Evolutionary conservation across 2,797 vertebrate genomes (phyloP), one percentile per base, ranked within the genome.

Genomic region (Myioborus melanocephalus): DNA sequence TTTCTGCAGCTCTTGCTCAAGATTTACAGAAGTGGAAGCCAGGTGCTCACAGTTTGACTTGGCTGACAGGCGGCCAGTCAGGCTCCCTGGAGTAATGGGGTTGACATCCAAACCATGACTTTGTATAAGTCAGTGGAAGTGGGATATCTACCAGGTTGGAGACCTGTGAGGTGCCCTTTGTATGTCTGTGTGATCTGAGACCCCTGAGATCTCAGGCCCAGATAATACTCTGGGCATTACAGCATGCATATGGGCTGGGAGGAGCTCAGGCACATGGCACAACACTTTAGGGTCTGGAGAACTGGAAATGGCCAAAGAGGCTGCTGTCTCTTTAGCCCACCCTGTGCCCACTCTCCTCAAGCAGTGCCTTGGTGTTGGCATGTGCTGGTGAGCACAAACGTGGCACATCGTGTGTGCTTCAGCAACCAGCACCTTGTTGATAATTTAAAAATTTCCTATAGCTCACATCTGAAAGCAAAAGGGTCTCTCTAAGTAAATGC

Each of bases 251-350:
- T 10, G 28, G 32, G 10, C n/a, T 85, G 77, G 76, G 39, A 28
- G 4, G 10, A 53, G 4, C 30, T 63, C 0, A 0, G 22, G 50
- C 14, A 76, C 4, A 1, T 0, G 0, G 9, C 32, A 37, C 14
- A 27, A 15, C 9, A 44, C 65, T 88, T 83, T 14, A 35, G 55
- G 63, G 28, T 68, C 61, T 78, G 69, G 37, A 85, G 57, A 73
- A 19, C 2, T 66, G 28, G 41, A 49, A 68, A 21, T 6, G 34
- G 23, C 35, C 32, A 10, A 75, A 84, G 56, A 56, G 28, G 22
- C 12, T 83, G 19, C 61, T 64, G 5, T 55, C 12, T 65, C 19
- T 63, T 30, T 55, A 37, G 32, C 6, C 10, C 52, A 79, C 6
- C 15, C 34, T 26, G 7, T 70, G 44, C 12, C 20, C 8, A n/a